Evolutionary conservation across 2,797 vertebrate species (phyloP).

Genomic region (Pipistrellus pygmaeus): DNA sequence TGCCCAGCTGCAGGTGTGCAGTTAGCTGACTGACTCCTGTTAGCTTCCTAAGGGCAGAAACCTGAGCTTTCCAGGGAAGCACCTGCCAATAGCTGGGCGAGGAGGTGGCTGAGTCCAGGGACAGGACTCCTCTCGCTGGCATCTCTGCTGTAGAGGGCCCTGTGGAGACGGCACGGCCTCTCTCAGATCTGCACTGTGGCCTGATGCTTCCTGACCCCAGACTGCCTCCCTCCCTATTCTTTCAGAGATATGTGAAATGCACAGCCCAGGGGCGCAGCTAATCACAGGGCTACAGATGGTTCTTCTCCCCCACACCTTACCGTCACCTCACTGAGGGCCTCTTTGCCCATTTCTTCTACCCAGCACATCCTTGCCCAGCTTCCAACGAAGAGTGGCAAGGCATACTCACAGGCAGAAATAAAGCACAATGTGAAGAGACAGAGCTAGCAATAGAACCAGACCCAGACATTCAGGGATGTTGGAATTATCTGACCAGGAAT

Average conservation of each 20-base stretch:
- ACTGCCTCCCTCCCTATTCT: neutral
- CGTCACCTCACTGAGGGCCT: neutral
- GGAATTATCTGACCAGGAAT: neutral
- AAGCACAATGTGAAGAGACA: neutral
- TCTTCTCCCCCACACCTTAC: neutral
- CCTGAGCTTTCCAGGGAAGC: neutral
- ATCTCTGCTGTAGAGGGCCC: neutral
- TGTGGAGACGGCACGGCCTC: neutral
- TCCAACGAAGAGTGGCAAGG: neutral
- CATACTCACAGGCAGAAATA: neutral
- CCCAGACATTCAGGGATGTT: neutral
- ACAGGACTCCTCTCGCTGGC: neutral
- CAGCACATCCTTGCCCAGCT: neutral
- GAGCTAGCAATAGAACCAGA: neutral
- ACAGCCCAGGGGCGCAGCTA: neutral
- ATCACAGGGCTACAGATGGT: neutral
- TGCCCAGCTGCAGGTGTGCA: neutral
- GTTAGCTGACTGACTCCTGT: neutral
- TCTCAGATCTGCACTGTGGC: neutral
- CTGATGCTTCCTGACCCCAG: neutral
- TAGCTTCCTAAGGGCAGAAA: neutral
- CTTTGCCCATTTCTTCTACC: neutral
- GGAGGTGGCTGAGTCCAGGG: neutral
- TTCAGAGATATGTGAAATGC: neutral
- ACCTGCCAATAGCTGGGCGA: neutral